A percentile compares a stretch with the other conserved stretches of the same genome.
Conservation (phyloP, 2,797 vertebrate genomes). For the Gadopsis marmoratus region DNA sequence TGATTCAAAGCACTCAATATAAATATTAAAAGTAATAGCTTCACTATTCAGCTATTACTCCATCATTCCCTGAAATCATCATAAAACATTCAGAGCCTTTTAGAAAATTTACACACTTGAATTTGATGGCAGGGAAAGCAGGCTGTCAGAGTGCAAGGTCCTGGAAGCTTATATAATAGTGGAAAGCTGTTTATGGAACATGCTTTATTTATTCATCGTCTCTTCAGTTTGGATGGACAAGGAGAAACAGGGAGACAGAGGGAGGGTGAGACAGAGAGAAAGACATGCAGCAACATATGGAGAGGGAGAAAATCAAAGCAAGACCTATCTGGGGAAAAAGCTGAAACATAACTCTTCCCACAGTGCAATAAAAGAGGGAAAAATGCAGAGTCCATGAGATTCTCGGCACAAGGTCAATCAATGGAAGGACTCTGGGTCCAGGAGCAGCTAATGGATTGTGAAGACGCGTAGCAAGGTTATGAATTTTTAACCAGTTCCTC, state of each 20-base stretch:
- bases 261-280: slow-evolving; percentile 60
- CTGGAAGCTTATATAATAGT: slow-evolving; percentile 96
- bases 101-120: slow-evolving; percentile 99
- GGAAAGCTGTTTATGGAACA: slow-evolving; percentile 99
- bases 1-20: slow-evolving; percentile 99
- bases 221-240: slow-evolving; percentile 90
- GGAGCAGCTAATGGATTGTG: slow-evolving; percentile 99
- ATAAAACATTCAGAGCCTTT: slow-evolving; percentile 99
- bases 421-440: slow-evolving; percentile 91
- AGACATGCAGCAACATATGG: slow-evolving; percentile 36
- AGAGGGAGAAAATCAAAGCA: slow-evolving; percentile 89
- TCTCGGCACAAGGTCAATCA: slow-evolving; percentile 97
- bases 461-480: slow-evolving; percentile 94
- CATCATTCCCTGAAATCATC: slow-evolving; percentile 99
- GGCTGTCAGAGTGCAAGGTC: slow-evolving; percentile 91
- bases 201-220: slow-evolving; percentile 99
- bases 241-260: slow-evolving; percentile 55
- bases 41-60: slow-evolving; percentile 99
- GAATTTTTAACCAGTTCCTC: slow-evolving; percentile 97
- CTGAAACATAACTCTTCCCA: slow-evolving; percentile 94
- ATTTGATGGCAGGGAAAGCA: slow-evolving; percentile 93
- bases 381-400: slow-evolving; percentile 90
- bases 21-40: slow-evolving; percentile 99
- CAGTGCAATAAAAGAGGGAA: slow-evolving; percentile 82
- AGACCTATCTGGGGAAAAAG: slow-evolving; percentile 86